phyloP scores from a whole-genome alignment of 2,888 invertebrate species.

The Lasiommata megera region DNA sequence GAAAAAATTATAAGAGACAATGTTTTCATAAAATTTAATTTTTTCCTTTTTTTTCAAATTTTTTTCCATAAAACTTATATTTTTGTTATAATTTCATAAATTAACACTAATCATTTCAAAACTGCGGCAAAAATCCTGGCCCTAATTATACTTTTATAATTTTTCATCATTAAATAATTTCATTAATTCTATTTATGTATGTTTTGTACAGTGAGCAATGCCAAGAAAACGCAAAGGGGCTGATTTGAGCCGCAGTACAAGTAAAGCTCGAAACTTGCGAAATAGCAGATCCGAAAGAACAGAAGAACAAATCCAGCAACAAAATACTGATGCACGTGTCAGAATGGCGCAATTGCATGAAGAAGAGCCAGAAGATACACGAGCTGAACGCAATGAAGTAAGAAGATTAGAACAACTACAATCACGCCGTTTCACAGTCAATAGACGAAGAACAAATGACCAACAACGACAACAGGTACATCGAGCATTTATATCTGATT shows the following conservation, averaged over 20 bases:
- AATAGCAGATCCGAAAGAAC: constrained; percentile 27
- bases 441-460: no score
- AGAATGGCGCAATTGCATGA: constrained; percentile 28
- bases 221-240: constrained; percentile 32
- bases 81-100: no score
- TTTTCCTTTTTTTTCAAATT: background rate
- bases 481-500: no score
- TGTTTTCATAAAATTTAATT: constrained; percentile 7
- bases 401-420: no score
- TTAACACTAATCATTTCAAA: no score
- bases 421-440: no score
- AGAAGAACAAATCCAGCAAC: constrained; percentile 33
- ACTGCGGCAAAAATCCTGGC: no score
- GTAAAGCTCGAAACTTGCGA: constrained; percentile 21
- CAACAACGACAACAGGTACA: background rate
- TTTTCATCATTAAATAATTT: constrained; percentile 17
- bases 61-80: constrained; percentile 3
- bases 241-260: constrained; percentile 28
- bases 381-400: no score
- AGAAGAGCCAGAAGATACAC: constrained; percentile 24
- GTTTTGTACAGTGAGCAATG: constrained; percentile 32
- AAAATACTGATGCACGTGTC: constrained; percentile 25
- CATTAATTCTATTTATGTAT: constrained; percentile 26
- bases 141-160: background rate
- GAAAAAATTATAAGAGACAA: background rate